These are phyloP conservation scores for Spea bombifrons DNA, from an alignment of 2,113 vertebrate genomes.

Conservation along the genomic window DNA sequence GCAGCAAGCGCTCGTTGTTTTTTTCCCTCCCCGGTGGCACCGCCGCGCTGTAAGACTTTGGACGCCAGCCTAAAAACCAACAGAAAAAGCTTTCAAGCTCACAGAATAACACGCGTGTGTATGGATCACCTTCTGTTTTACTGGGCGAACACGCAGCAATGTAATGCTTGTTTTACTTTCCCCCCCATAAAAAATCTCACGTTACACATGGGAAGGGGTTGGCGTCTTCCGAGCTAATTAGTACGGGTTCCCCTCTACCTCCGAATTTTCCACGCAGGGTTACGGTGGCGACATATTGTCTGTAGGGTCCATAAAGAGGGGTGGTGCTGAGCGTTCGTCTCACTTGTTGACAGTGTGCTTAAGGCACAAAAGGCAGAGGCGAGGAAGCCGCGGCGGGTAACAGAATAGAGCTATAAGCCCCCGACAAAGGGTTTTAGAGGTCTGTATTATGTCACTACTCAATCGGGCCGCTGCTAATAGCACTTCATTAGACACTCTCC, in stretches of 20 bases:
- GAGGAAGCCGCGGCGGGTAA: slow-evolving; percentile 48
- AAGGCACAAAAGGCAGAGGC: slow-evolving; percentile 51
- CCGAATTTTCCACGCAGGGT: slow-evolving; percentile 77
- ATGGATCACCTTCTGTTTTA: slow-evolving; percentile 64
- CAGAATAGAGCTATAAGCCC: slow-evolving; percentile 48
- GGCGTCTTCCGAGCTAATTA: slow-evolving; percentile 64
- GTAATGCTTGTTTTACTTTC: slow-evolving; percentile 59
- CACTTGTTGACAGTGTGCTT: slow-evolving; percentile 53
- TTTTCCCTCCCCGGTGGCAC: slow-evolving; percentile 32
- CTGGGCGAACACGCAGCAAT: slow-evolving; percentile 60
- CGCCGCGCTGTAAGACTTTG: slow-evolving; percentile 52
- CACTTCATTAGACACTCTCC: slow-evolving; percentile 64
- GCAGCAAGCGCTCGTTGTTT: no score
- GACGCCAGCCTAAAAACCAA: slow-evolving; percentile 65
- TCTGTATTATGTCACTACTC: slow-evolving; percentile 62
- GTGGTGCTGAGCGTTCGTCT: slow-evolving; percentile 55
- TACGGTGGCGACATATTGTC: slow-evolving; percentile 73
- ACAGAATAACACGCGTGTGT: slow-evolving; percentile 54
- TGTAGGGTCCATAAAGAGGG: slow-evolving; percentile 61
- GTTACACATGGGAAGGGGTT: slow-evolving; percentile 60
- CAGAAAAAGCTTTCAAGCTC: slow-evolving; percentile 56
- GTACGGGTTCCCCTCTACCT: slow-evolving; percentile 66
- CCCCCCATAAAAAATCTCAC: slow-evolving; percentile 61
- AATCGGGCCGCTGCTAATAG: slow-evolving; percentile 64
- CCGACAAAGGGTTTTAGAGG: slow-evolving; percentile 54